Conservation (phyloP, 2,113 vertebrate species). For the Triplophysa tibetana region DNA sequence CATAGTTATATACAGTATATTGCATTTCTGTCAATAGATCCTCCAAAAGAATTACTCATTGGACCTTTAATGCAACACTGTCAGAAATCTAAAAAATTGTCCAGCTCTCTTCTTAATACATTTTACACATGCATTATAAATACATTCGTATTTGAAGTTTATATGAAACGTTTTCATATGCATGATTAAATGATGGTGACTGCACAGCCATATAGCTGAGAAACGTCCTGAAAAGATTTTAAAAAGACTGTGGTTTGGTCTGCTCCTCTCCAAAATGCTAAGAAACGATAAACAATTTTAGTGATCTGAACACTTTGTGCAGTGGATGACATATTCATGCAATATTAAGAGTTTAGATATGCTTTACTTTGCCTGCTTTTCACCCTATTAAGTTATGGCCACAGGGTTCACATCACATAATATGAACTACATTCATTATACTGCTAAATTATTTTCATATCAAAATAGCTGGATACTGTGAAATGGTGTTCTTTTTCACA, state of each 20-base stretch:
- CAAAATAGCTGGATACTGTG: not conserved
- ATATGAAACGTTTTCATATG: not conserved
- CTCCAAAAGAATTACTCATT: not conserved
- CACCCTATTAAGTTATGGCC: not conserved
- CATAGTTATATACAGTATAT: too few species aligned
- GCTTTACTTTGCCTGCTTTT: not conserved
- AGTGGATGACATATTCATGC: not conserved
- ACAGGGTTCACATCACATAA: not conserved
- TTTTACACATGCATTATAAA: too few species aligned
- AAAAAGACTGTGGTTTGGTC: not conserved
- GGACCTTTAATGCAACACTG: slow-evolving; percentile 4
- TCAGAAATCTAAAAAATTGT: not conserved
- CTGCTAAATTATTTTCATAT: not conserved
- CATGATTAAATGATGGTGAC: not conserved
- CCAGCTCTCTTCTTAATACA: too few species aligned
- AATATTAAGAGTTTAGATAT: slow-evolving; percentile 4
- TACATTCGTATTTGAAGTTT: not conserved
- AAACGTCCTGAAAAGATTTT: not conserved
- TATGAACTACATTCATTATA: not conserved
- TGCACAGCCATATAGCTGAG: not conserved
- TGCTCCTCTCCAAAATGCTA: not conserved
- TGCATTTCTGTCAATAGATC: too few species aligned
- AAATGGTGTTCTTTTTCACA: slow-evolving; percentile 5
- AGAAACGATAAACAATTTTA: not conserved
- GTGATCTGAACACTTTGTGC: not conserved